phyloP scores from a whole-genome alignment of 2,113 vertebrate species.

The Nymphicus hollandicus region DNA sequence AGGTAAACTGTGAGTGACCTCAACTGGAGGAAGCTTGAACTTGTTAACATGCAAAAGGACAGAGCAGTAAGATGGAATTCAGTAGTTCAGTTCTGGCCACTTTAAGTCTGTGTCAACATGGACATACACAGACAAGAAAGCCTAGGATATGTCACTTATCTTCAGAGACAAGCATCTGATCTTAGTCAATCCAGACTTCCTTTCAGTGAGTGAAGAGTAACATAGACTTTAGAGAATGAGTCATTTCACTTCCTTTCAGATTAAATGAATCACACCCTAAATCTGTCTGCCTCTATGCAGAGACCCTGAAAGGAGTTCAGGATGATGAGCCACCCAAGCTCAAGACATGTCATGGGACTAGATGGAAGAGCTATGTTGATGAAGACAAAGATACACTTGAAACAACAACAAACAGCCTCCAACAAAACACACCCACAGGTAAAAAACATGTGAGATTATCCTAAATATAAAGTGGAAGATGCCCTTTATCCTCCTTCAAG shows the following conservation, averaged over 20 bases:
- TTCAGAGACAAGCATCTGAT: constrained; percentile 29
- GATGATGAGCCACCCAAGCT: not conserved
- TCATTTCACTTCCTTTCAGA: constrained; percentile 5
- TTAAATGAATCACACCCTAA: constrained; percentile 25
- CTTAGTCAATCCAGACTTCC: constrained; percentile 27
- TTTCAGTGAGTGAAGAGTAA: constrained; percentile 28
- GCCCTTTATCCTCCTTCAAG: not conserved
- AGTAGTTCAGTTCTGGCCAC: not conserved
- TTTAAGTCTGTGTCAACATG: not conserved
- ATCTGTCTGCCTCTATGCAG: not conserved
- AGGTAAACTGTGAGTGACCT: not conserved
- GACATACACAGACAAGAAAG: not conserved
- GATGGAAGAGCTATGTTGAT: not conserved
- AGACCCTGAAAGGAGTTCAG: not conserved
- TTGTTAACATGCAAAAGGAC: not conserved
- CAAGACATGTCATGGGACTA: not conserved
- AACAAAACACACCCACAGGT: not conserved
- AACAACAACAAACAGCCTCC: not conserved
- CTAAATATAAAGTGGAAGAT: not conserved
- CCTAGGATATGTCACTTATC: not conserved
- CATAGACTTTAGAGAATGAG: constrained; percentile 19
- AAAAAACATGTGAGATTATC: not conserved
- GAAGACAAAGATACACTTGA: not conserved
- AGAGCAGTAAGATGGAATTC: not conserved
- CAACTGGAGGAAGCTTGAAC: not conserved